Evolutionary conservation across 2,888 invertebrate species (phyloP).

Genomic region (Nephrotoma appendiculata): DNA sequence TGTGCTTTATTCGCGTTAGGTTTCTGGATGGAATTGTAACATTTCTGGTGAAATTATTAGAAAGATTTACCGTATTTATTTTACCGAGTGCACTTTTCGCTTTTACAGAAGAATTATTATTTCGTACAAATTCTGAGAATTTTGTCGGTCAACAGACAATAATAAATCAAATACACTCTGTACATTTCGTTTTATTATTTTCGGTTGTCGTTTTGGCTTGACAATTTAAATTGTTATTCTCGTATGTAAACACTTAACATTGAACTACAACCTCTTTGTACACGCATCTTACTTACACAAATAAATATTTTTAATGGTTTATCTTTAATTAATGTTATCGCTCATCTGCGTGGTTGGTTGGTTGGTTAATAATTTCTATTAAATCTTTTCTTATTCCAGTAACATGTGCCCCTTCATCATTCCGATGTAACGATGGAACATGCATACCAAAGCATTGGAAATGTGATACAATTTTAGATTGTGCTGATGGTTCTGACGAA

Average conservation of each 20-base stretch:
- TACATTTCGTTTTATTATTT: not conserved
- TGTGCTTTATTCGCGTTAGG: too few species aligned
- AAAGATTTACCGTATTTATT: too few species aligned
- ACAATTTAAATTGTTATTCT: not conserved
- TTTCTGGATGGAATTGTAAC: too few species aligned
- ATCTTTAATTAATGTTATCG: not conserved
- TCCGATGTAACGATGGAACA: slow-evolving; percentile 33
- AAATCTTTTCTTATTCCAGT: not conserved
- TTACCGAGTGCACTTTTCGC: too few species aligned
- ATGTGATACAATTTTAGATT: slow-evolving; percentile 43
- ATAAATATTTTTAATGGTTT: not conserved
- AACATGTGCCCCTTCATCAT: slow-evolving; percentile 23
- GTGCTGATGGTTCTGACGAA: slow-evolving; percentile 46
- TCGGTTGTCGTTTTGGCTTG: not conserved
- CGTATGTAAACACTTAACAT: not conserved
- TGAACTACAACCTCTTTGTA: not conserved
- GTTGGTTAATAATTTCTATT: not conserved
- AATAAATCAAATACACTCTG: too few species aligned
- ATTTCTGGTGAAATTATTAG: too few species aligned
- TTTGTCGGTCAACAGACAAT: too few species aligned
- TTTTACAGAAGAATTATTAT: too few species aligned
- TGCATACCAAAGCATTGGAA: slow-evolving; percentile 44
- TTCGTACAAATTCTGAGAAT: too few species aligned
- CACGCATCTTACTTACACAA: not conserved
- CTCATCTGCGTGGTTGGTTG: not conserved